Evolutionary conservation across 1,140 invertebrate genomes (phyloP), one percentile per base, ranked within the genome.

Genomic region (Lamellibrachia luymesi): DNA sequence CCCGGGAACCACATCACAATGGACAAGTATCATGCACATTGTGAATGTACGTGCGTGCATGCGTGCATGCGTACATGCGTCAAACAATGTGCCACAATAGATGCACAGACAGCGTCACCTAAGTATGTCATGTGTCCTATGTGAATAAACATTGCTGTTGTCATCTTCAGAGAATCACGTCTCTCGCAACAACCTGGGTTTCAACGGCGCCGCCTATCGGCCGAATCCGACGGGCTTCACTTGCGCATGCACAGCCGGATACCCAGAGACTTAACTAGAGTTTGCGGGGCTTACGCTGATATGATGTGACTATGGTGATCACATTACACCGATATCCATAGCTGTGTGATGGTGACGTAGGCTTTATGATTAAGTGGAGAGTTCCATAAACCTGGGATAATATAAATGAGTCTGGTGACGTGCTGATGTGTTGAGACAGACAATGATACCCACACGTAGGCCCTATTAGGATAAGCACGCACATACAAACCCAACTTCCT

Each of bases 181-280:
- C 64, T 80, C 1, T 80, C 64, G 25, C 64, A 80, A 2, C 64
- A 80, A 80, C 64, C 98, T 98, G 0, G 99, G 98, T 96, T 96
- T 97, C 13, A 98, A 98, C 96, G 98, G 98, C 50, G 98, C 97
- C 91, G 97, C 97, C 27, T 99, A 99, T 96, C 94, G 97, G 95
- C 97, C 97, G 13, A 97, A 89, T 27, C 92, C 94, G 2, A 94
- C 92, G 1, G 93, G 94, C 1, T 96, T 95, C 96, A 96, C 97
- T 91, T 99, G 98, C 96, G 96, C 97, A 0, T 99, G 98, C 95
- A 97, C 97, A 2, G 95, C 97, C 2, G 98, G 98, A 38, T 96
- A 95, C 93, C 94, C 94, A 80, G 2, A 80, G 13, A 0, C 13
- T 17, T 52, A 52, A 6, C 10, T 10, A 56, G 13, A 56, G 52